Evolutionary conservation across 1,140 invertebrate species (phyloP), one percentile per base, ranked within the genome.

Genomic region (Trigoniulus corallinus): DNA sequence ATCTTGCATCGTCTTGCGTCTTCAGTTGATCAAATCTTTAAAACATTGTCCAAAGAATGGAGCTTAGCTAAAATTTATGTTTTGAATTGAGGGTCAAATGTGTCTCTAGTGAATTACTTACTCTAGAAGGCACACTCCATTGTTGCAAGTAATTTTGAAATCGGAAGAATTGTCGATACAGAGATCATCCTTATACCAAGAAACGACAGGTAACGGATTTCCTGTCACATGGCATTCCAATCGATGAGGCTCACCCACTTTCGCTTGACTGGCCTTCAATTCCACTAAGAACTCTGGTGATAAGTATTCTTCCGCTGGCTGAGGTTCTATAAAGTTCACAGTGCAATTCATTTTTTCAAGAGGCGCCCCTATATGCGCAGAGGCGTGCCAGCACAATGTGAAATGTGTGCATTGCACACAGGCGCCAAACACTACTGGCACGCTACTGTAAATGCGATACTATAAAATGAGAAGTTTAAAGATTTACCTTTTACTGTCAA

Each of bases 161-260:
- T 84, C 78, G 1, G 80, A 75, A 26, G 71, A 80, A 63, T 77
- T 78, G 58, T 83, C 80, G 40, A 88, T 74, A 56, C 82, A 82
- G 0, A 70, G 64, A 27, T 75, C 75, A 59, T 84, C 77, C 62
- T 84, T 86, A 56, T 73, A 81, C 84, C 85, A 88, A 46, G 77
- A 77, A 1, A 88, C 80, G 4, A 77, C 78, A 3, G 84, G 83
- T 41, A 84, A 59, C 1, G 84, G 84, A 64, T 82, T 51, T 20
- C 62, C 65, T 48, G 57, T 51, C 24, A 64, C 47, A 77, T 54
- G 12, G 23, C 34, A 54, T 47, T 78, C 72, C 52, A 88, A 75
- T 57, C 75, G 71, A 61, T 78, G 76, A 0, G 74, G 63, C 23
- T 62, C 66, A 12, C 82, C 82, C 66, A 84, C 82, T 29, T 69